Conservation (phyloP, 2,888 invertebrate genomes). For the Temnothorax ravouxi region DNA sequence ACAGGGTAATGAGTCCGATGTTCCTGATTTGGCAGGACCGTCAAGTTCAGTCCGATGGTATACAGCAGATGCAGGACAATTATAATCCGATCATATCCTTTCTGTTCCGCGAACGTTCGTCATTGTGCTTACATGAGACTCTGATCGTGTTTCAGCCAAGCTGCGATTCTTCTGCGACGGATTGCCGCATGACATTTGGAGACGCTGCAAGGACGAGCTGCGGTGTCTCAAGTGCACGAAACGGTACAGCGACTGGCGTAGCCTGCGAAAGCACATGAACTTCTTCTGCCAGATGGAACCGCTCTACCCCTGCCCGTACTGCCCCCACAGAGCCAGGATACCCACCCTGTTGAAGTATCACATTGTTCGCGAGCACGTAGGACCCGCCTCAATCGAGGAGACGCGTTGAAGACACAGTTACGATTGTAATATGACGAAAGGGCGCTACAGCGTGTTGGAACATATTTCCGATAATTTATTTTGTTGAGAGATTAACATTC, state of each 20-base stretch:
- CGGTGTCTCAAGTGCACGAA: conserved; percentile 78
- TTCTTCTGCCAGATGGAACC: conserved; percentile 81
- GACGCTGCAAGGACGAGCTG: conserved; percentile 77
- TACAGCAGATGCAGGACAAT: background rate
- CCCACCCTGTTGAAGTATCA: conserved; percentile 78
- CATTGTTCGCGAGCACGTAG: conserved; percentile 76
- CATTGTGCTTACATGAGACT: conserved; percentile 55
- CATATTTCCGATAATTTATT: background rate
- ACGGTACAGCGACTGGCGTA: conserved; percentile 80
- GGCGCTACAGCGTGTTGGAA: background rate
- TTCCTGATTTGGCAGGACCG: background rate
- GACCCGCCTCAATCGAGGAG: conserved; percentile 3
- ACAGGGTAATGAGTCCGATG: background rate
- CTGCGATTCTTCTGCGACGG: conserved; percentile 77
- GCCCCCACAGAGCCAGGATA: conserved; percentile 77
- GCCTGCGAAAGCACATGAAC: conserved; percentile 81
- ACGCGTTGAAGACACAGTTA: background rate
- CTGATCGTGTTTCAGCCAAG: conserved; percentile 74
- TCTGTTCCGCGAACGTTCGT: background rate
- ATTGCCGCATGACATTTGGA: conserved; percentile 77
- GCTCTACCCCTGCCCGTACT: conserved; percentile 78
- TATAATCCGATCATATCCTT: background rate
- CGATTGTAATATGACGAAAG: background rate
- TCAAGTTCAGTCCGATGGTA: conserved; percentile 11
- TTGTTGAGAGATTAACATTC: background rate